A percentile compares a stretch with the other conserved stretches of the same genome.
These are phyloP conservation scores for Gavialis gangeticus DNA, from an alignment of 2,113 vertebrate species.

Conservation along the genomic window DNA sequence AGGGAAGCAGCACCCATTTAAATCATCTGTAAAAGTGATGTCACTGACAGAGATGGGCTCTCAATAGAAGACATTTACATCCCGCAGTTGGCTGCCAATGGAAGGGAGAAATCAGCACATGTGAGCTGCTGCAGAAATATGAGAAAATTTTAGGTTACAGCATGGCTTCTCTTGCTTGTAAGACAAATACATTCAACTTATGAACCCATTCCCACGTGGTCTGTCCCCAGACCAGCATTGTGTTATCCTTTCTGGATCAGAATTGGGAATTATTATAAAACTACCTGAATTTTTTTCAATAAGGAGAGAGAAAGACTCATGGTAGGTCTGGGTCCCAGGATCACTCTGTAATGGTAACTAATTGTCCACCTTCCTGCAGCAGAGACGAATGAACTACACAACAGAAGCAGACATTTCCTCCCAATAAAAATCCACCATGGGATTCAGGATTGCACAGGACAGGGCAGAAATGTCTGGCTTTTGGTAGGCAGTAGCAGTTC, in stretches of 20 bases:
- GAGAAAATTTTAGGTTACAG: neutral
- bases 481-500: neutral
- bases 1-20: neutral
- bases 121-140: neutral
- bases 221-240: neutral
- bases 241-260: neutral
- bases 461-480: neutral
- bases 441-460: neutral
- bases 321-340: neutral
- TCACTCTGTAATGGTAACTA: neutral
- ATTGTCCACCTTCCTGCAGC: neutral
- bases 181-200: too few relatives aligned
- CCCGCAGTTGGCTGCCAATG: neutral
- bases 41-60: neutral
- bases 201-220: too few relatives aligned
- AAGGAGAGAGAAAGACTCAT: neutral
- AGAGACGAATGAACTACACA: neutral
- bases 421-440: fast-evolving
- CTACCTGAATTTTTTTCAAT: neutral
- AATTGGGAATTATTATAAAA: neutral
- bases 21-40: neutral
- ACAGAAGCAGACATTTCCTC: neutral
- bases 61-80: neutral
- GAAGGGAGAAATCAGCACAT: fast-evolving
- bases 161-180: too few relatives aligned